Evolutionary conservation across 2,888 invertebrate genomes (phyloP), one percentile per base, ranked within the genome.

Genomic region (Hedychridium roseum): DNA sequence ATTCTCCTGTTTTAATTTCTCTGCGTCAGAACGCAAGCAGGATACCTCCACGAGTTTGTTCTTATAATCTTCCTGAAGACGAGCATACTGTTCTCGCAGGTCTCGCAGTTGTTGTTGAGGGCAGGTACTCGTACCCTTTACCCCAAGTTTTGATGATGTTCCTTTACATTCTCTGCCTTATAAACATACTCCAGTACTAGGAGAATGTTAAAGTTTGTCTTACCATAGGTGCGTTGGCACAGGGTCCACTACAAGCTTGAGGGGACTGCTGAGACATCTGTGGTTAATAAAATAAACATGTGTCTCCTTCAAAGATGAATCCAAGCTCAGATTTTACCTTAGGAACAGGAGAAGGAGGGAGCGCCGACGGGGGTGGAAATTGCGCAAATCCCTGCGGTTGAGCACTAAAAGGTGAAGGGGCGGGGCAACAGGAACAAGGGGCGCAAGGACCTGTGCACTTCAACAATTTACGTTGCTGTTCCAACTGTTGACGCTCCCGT

Each of bases 1-100:
- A 0, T 74, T 62, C n/a, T 69, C 74, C 18, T 77, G 76, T 52
- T 80, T 83, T 17, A 82, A 57, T 55, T 80, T 81, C 17, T 84
- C 83, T 7, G 80, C 77, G 30, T 85, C 83, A 0, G 82, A 76
- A 49, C 84, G 69, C 20, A 85, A 67, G 36, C 80, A 78, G 1
- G 83, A 81, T 43, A 88, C 87, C 81, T 89, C 89, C 4, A 84
- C 82, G 7, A 88, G 79, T 81, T 89, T 89, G 1, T 81, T 82
- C 61, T 86, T 88, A 70, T 86, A 88, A 66, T 85, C 86, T 60
- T 88, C 87, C 72, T 88, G 87, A 0, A 87, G 82, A 48, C 85
- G 82, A 6, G 80, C 80, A 46, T 88, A 84, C 66, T 87, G 85
- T 50, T 87, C 84, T 14, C 82, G 80, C 6, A 88, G 71, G 69